These are phyloP conservation scores for Meteorus sp. DNA, from an alignment of 1,140 invertebrate species.

Conservation along the genomic window DNA sequence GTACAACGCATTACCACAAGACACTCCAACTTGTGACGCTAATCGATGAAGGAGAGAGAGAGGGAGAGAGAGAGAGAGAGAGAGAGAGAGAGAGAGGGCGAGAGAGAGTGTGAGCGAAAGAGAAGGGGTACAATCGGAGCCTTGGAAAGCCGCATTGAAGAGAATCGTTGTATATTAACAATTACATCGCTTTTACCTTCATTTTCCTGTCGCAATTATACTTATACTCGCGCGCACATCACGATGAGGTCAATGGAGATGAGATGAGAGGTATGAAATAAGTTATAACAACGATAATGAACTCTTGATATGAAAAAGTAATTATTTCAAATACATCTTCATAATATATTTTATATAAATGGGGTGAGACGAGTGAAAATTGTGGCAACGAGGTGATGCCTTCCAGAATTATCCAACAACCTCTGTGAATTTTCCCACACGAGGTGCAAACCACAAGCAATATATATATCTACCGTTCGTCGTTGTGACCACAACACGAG, in stretches of 20 bases:
- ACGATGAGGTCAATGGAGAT: too few relatives aligned
- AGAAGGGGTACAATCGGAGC: slow-evolving; percentile 7
- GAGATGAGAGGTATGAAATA: not conserved
- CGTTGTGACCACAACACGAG: slow-evolving; percentile 31
- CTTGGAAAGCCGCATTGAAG: too few relatives aligned
- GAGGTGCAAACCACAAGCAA: slow-evolving; percentile 30
- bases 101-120: not conserved
- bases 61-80: not conserved
- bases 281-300: too few relatives aligned
- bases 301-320: slow-evolving; percentile 9
- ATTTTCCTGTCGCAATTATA: not conserved
- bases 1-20: too few relatives aligned
- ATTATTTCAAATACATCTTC: slow-evolving; percentile 7
- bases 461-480: too few relatives aligned
- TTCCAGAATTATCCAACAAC: slow-evolving; percentile 12
- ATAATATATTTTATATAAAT: too few relatives aligned
- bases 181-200: too few relatives aligned
- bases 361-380: slow-evolving; percentile 1
- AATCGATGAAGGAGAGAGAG: too few relatives aligned
- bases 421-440: slow-evolving; percentile 33
- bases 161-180: too few relatives aligned
- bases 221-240: not conserved
- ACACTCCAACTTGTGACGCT: too few relatives aligned
- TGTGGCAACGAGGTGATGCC: slow-evolving; percentile 11
- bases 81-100: not conserved